Conservation (phyloP, 2,113 vertebrate genomes). For the Amphilophus citrinellus region DNA sequence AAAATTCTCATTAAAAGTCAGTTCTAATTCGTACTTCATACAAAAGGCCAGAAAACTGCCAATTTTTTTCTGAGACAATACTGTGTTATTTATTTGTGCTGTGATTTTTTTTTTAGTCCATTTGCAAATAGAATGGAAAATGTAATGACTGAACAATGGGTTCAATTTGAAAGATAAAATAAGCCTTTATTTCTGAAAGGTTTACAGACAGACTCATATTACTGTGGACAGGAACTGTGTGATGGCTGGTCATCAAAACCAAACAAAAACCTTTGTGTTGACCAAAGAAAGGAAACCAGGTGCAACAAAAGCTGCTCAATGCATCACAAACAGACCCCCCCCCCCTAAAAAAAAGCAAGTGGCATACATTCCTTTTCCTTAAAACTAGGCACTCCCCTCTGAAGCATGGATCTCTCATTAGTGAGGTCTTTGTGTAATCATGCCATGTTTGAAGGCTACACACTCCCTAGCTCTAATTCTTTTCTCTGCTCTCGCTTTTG, state of each 20-base stretch:
- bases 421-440: background rate
- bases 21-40: background rate
- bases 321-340: background rate
- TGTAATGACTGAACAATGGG: background rate
- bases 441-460: background rate
- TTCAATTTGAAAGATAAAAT: background rate
- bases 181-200: background rate
- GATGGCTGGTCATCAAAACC: background rate
- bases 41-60: background rate
- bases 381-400: background rate
- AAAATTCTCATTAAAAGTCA: background rate
- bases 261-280: constrained; percentile 34
- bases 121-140: background rate
- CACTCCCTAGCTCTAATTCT: background rate
- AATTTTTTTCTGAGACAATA: background rate
- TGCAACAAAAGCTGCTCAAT: constrained; percentile 22
- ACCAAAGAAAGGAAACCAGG: background rate
- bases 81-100: background rate
- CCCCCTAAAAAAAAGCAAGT: background rate
- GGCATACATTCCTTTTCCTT: constrained; percentile 29
- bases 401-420: background rate
- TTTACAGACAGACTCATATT: background rate
- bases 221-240: background rate
- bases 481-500: background rate
- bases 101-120: background rate